Conservation (phyloP, 2,113 vertebrate species). For the Apaloderma vittatum region DNA sequence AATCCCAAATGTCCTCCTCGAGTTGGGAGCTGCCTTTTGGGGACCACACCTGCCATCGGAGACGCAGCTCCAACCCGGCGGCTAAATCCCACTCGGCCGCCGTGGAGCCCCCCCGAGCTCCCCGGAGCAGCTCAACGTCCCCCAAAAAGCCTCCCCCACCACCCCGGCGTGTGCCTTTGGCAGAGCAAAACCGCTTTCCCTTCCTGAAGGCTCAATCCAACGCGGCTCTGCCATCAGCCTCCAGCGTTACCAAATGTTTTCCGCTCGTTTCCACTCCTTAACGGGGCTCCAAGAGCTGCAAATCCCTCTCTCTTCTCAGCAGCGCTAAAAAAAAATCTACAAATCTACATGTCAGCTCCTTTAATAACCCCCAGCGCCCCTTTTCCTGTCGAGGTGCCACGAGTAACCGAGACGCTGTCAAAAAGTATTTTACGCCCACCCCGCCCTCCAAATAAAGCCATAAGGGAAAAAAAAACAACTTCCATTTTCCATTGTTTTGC, state of each 20-base stretch:
- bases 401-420: background rate
- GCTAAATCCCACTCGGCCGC: background rate
- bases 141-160: background rate
- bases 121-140: background rate
- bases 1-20: background rate
- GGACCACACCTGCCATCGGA: background rate
- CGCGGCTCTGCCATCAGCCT: background rate
- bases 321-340: background rate
- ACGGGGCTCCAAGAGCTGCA: background rate
- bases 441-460: background rate
- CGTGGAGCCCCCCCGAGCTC: no score
- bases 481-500: background rate
- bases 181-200: background rate
- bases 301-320: background rate
- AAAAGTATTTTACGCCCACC: background rate
- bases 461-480: background rate
- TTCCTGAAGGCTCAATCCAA: background rate
- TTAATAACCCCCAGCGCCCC: background rate
- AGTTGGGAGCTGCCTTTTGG: background rate
- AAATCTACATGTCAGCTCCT: background rate
- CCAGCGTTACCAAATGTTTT: background rate
- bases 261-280: background rate
- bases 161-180: background rate
- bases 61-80: background rate
- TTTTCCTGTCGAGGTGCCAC: background rate